phyloP scores from a whole-genome alignment of 1,140 invertebrate species.

The Helicoverpa zea region DNA sequence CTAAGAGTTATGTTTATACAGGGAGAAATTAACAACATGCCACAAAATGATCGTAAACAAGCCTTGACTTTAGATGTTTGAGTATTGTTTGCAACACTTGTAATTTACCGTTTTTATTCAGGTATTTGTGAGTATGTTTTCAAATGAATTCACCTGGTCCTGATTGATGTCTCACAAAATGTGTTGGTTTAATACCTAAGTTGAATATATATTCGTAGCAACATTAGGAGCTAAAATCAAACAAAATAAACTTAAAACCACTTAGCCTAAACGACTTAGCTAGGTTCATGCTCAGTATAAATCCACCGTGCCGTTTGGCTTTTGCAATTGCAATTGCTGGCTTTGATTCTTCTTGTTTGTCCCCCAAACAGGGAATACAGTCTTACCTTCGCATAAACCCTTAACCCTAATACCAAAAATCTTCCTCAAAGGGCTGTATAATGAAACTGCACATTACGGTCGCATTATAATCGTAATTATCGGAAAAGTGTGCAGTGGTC shows the following conservation, averaged over 20 bases:
- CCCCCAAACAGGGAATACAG: too few species aligned
- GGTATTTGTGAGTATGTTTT: neutral
- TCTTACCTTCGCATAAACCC: neutral
- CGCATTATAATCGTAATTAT: conserved; percentile 62
- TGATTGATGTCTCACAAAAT: too few species aligned
- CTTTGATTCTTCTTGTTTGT: too few species aligned
- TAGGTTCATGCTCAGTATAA: too few species aligned
- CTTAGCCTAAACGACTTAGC: too few species aligned
- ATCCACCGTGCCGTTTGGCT: too few species aligned
- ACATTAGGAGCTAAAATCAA: neutral
- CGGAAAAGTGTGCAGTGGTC: conserved; percentile 69
- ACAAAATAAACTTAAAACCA: too few species aligned
- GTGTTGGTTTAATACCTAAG: too few species aligned
- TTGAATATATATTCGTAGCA: neutral
- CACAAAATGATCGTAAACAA: conserved; percentile 22
- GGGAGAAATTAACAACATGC: conserved; percentile 22
- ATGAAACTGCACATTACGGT: conserved; percentile 51
- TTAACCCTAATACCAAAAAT: neutral
- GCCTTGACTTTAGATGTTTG: neutral
- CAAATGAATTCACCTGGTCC: neutral
- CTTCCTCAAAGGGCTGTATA: conserved; percentile 2
- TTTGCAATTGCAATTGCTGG: too few species aligned
- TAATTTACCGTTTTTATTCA: conserved; percentile 28
- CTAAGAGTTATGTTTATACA: conserved; percentile 11
- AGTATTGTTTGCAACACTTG: neutral